Conservation (phyloP, 2,888 invertebrate species). For the Ophion ventricosus region DNA sequence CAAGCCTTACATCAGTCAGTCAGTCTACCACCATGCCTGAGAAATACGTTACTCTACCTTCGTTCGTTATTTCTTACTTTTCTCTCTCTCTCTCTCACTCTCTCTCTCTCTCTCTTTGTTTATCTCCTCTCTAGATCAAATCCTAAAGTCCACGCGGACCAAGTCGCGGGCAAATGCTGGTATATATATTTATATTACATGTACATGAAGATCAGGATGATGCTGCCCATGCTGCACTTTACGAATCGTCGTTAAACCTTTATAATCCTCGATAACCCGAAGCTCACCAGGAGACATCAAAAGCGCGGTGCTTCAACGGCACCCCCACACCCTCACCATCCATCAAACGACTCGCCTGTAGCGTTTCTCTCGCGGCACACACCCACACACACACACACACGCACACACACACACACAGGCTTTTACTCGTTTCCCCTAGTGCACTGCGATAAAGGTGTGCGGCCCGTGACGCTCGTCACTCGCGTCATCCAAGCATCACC, state of each 20-base stretch:
- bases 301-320: constrained; percentile 45
- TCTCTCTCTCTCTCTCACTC: too few relatives aligned
- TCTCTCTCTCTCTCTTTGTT: too few relatives aligned
- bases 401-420: not conserved
- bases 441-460: constrained; percentile 44
- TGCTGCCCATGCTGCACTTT: constrained; percentile 69
- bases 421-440: constrained; percentile 27
- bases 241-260: constrained; percentile 70
- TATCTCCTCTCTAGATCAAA: too few relatives aligned
- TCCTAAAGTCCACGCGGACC: too few relatives aligned
- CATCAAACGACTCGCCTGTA: not conserved
- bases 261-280: constrained; percentile 73
- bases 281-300: constrained; percentile 52
- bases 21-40: too few relatives aligned
- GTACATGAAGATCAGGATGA: constrained; percentile 28
- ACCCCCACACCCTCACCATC: constrained; percentile 1
- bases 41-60: too few relatives aligned
- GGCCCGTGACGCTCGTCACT: constrained; percentile 37
- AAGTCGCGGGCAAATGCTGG: too few relatives aligned
- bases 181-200: constrained; percentile 29
- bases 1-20: too few relatives aligned
- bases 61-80: too few relatives aligned
- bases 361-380: not conserved
- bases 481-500: constrained; percentile 27
- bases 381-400: not conserved